phyloP scores from a whole-genome alignment of 37 sponge, comb jelly and placozoan species.

The Ianthella basta region DNA sequence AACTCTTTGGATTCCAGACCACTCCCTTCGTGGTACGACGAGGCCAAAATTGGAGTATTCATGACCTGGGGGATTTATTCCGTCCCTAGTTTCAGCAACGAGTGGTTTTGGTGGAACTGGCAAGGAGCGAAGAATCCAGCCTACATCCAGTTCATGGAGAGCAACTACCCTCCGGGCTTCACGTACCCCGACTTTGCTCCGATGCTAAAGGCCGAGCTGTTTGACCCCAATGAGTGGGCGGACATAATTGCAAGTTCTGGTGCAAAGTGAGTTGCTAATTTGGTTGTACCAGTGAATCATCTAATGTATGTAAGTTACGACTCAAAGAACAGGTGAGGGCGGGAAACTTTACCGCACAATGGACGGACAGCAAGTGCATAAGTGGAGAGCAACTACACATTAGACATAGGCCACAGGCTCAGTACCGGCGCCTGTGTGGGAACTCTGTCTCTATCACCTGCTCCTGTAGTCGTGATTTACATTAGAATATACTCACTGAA shows the following conservation, averaged over 20 bases:
- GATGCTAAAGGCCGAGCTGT: constrained; percentile 74
- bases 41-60: constrained; percentile 76
- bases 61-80: constrained; percentile 77
- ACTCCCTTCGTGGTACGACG: constrained; percentile 77
- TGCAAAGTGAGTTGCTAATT: constrained; percentile 45
- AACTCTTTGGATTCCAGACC: constrained; percentile 72
- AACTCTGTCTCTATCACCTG: too few species aligned
- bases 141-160: constrained; percentile 68
- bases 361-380: too few species aligned
- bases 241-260: constrained; percentile 53
- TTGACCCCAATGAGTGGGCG: constrained; percentile 75
- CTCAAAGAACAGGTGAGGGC: too few species aligned
- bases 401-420: too few species aligned
- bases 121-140: constrained; percentile 37
- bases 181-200: constrained; percentile 79
- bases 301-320: too few species aligned
- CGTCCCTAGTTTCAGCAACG: constrained; percentile 66
- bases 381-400: too few species aligned
- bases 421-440: too few species aligned
- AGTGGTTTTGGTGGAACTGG: constrained; percentile 86
- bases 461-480: too few species aligned
- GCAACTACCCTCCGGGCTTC: constrained; percentile 65
- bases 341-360: too few species aligned
- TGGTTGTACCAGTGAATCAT: background rate
- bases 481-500: too few species aligned